Percentiles rank a stretch among this genome's conserved stretches.
Evolutionary conservation across 2,113 vertebrate genomes (phyloP).

Genomic region (Lophotis ruficrista): DNA sequence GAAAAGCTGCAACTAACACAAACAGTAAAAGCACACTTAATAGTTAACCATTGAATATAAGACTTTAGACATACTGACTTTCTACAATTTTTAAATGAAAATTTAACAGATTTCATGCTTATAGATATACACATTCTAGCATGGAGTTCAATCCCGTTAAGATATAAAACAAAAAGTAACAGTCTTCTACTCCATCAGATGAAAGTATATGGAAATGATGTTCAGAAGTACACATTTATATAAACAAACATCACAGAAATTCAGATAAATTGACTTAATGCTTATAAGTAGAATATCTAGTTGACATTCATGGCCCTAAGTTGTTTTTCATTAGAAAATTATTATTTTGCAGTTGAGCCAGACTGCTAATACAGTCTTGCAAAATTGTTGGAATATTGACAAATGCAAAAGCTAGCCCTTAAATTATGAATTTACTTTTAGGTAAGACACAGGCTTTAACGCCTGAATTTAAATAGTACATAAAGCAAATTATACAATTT

Average conservation of each 20-base stretch:
- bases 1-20: background rate
- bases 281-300: background rate
- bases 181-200: background rate
- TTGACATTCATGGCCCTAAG: background rate
- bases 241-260: background rate
- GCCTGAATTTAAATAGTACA: background rate
- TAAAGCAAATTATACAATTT: background rate
- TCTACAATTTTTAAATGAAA: background rate
- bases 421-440: background rate
- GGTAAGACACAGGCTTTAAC: background rate
- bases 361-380: background rate
- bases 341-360: background rate
- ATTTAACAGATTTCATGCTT: background rate
- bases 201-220: background rate
- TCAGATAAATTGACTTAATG: background rate
- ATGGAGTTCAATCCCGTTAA: background rate
- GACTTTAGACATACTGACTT: background rate
- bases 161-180: background rate
- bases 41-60: background rate
- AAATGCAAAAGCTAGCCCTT: background rate
- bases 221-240: background rate
- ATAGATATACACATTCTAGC: background rate
- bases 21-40: background rate
- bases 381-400: background rate
- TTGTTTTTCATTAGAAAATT: background rate